Conservation (phyloP, 2,888 invertebrate genomes). For the Amaurobius ferox region DNA sequence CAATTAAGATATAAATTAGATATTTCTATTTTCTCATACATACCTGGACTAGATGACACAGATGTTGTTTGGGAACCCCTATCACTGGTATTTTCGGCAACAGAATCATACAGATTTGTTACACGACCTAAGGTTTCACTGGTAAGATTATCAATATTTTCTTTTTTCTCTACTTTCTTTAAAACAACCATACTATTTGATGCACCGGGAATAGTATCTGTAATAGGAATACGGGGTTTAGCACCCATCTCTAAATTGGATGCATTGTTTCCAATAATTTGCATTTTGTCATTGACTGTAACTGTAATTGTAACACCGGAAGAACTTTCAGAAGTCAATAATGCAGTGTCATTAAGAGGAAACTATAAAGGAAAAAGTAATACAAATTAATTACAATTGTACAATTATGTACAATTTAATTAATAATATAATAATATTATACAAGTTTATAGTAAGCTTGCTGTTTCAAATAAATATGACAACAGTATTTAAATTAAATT, state of each 20-base stretch:
- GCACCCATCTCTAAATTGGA: constrained; percentile 10
- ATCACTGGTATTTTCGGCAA: constrained; percentile 29
- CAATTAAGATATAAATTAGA: too few species aligned
- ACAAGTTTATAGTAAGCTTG: too few species aligned
- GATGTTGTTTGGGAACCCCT: constrained; percentile 29
- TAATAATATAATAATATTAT: too few species aligned
- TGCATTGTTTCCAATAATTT: constrained; percentile 34
- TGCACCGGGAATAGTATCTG: constrained; percentile 35
- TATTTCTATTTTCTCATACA: too few species aligned
- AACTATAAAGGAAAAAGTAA: constrained; percentile 21
- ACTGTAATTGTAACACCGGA: constrained; percentile 62
- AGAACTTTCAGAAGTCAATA: constrained; percentile 20
- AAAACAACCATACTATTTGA: constrained; percentile 50
- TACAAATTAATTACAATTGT: too few species aligned
- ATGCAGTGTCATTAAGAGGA: constrained; percentile 50
- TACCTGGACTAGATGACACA: constrained; percentile 60
- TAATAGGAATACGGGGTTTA: constrained; percentile 20
- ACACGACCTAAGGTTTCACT: constrained; percentile 11
- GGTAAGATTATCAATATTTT: constrained; percentile 15
- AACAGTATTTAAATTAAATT: too few species aligned
- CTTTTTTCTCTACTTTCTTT: constrained; percentile 57
- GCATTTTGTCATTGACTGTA: constrained; percentile 59
- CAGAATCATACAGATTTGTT: constrained; percentile 47
- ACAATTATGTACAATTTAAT: too few species aligned
- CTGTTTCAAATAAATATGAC: too few species aligned